Evolutionary conservation across 2,797 vertebrate genomes (phyloP), one percentile per base, ranked within the genome.

Genomic region (Melanotaenia parkinsoni): DNA sequence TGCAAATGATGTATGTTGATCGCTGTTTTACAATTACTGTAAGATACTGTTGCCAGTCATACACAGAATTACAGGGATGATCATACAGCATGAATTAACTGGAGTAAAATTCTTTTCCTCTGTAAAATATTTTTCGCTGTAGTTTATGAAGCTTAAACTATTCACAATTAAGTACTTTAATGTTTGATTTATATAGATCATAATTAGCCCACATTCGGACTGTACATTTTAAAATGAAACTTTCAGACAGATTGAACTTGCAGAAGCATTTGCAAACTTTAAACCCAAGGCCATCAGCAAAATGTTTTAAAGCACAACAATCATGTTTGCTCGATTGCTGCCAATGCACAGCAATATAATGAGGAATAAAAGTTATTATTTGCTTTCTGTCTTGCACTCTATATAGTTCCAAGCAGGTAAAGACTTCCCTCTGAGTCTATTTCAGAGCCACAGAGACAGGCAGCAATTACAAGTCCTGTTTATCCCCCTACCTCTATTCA

Each of bases 391-490:
- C 5, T 40, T 54, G 32, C 35, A 40, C 37, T 57, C 4, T 28
- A 35, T 59, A 67, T 72, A 50, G 58, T 74, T 74, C 75, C 77
- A 72, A 76, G 16, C 22, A 38, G 56, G 68, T 62, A 74, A 59
- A 74, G 53, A 73, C 77, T 81, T 82, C 54, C 54, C 71, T 68
- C 58, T 66, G 43, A 70, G 76, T 84, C 83, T 84, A 69, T 87
- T 90, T 88, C 74, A 83, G 79, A 87, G 74, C 58, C 70, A 67
- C 58, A 82, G 70, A 80, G 79, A 81, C 76, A 81, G 71, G 69
- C 77, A 80, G 75, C 83, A 88, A 86, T 87, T 92, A 86, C 64
- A 79, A 78, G 82, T 70, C 70, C 76, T 80, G 74, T 89, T 89
- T 81, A 86, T 73, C 72, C 72, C 72, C 80, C 80, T 64, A 70